Evolutionary conservation across 2,797 vertebrate species (phyloP).

Genomic region (Poecilia picta): DNA sequence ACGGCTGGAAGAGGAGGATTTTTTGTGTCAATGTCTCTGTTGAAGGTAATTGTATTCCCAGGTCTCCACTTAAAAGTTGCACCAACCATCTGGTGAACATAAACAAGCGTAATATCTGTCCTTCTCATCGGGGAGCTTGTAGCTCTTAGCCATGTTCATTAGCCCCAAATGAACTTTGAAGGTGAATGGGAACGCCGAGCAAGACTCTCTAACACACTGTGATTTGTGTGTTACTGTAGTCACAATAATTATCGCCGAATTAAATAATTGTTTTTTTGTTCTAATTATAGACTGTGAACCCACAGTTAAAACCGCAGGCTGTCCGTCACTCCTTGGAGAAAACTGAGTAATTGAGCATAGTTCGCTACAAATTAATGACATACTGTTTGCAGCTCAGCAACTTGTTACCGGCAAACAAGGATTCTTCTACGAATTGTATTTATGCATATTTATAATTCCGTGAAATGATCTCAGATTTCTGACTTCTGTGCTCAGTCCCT

Average conservation of each 20-base stretch:
- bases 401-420: constrained; percentile 65
- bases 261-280: constrained; percentile 59
- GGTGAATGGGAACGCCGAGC: constrained; percentile 50
- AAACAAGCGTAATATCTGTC: constrained; percentile 61
- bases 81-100: constrained; percentile 68
- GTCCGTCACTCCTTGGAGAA: constrained; percentile 62
- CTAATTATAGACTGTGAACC: constrained; percentile 64
- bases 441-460: constrained; percentile 62
- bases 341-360: constrained; percentile 72
- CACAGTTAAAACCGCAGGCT: constrained; percentile 62
- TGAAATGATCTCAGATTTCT: constrained; percentile 57
- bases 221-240: constrained; percentile 27
- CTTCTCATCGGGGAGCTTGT: constrained; percentile 48
- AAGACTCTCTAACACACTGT: constrained; percentile 22
- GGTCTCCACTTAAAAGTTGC: constrained; percentile 38
- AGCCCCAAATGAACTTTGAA: constrained; percentile 65
- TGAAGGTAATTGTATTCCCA: constrained; percentile 59
- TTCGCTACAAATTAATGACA: constrained; percentile 71
- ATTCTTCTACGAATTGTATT: constrained; percentile 36
- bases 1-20: constrained; percentile 9
- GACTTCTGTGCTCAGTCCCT: constrained; percentile 38
- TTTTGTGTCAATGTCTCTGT: constrained; percentile 27
- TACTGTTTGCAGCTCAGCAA: constrained; percentile 60
- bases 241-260: constrained; percentile 41
- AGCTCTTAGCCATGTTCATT: constrained; percentile 64